These are phyloP conservation scores for Ibycter americanus DNA, from an alignment of 2,797 vertebrate genomes.

Conservation along the genomic window DNA sequence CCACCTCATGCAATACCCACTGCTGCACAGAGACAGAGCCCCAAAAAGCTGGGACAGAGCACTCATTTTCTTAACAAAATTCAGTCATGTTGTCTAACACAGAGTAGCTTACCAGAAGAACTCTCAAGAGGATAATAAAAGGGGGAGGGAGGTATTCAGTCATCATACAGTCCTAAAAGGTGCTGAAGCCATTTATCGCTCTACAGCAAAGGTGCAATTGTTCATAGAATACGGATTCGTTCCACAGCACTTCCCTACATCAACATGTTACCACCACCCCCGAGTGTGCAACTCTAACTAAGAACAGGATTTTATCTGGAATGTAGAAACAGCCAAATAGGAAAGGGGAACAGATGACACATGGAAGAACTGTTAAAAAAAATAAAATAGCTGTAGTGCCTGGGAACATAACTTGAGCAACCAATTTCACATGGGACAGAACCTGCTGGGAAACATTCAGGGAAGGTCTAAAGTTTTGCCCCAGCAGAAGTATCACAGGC, in stretches of 20 bases:
- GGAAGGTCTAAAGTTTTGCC: neutral
- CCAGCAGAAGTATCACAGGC: neutral
- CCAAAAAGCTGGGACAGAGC: neutral
- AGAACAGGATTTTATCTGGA: neutral
- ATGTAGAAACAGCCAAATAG: neutral
- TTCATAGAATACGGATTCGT: neutral
- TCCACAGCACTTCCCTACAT: neutral
- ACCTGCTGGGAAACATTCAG: neutral
- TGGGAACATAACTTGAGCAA: neutral
- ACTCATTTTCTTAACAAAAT: neutral
- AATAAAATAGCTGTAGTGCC: neutral
- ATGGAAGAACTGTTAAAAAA: neutral
- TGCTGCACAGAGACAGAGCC: neutral
- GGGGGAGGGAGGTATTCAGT: neutral
- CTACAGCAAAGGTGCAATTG: neutral
- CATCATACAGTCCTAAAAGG: neutral
- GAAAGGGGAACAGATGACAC: constrained; percentile 10
- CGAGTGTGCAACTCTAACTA: neutral
- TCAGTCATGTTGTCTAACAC: neutral
- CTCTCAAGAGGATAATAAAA: neutral
- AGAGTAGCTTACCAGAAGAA: neutral
- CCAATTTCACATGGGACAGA: neutral
- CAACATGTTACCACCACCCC: neutral
- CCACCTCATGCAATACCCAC: neutral
- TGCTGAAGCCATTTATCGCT: neutral